phyloP scores from a whole-genome alignment of 1,140 invertebrate species.

The Hyphantria cunea region DNA sequence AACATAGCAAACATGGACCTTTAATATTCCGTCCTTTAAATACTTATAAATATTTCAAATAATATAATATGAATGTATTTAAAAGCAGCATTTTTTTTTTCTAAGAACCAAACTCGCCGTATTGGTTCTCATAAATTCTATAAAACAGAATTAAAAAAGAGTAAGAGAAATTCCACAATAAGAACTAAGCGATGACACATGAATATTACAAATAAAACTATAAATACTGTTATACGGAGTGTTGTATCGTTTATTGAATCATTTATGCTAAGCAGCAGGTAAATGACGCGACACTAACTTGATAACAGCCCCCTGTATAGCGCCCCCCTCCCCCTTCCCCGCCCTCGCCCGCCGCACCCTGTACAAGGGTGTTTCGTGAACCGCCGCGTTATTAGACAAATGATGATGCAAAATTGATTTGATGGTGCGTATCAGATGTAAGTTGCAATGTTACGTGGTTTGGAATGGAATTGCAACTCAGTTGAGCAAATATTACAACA shows the following conservation, averaged over 20 bases:
- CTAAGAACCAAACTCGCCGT: too few relatives aligned
- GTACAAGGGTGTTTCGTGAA: conserved; percentile 8
- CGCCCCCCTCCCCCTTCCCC: conserved; percentile 8
- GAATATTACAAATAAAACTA: conserved; percentile 6
- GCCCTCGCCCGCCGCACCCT: conserved; percentile 2
- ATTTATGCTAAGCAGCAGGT: conserved; percentile 51
- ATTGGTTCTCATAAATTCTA: too few relatives aligned
- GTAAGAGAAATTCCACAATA: too few relatives aligned
- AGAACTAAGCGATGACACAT: too few relatives aligned
- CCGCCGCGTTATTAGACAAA: conserved; percentile 40
- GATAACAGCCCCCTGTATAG: conserved; percentile 37
- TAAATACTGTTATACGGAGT: conserved; percentile 15
- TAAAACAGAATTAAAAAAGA: too few relatives aligned
- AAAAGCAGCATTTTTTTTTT: too few relatives aligned
- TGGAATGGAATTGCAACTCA: background rate
- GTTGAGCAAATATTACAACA: too few relatives aligned
- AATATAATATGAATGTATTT: too few relatives aligned
- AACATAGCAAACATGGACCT: too few relatives aligned
- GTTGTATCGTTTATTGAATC: conserved; percentile 44
- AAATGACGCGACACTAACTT: conserved; percentile 54
- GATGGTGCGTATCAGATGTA: conserved; percentile 20
- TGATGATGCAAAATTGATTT: conserved; percentile 29
- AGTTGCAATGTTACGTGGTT: conserved; percentile 1
- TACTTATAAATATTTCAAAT: too few relatives aligned
- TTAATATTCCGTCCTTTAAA: too few relatives aligned